Percentiles rank a stretch among this genome's conserved stretches.
These are phyloP conservation scores for Sinotaia quadrata DNA, from an alignment of 2,888 invertebrate genomes.

Conservation along the genomic window DNA sequence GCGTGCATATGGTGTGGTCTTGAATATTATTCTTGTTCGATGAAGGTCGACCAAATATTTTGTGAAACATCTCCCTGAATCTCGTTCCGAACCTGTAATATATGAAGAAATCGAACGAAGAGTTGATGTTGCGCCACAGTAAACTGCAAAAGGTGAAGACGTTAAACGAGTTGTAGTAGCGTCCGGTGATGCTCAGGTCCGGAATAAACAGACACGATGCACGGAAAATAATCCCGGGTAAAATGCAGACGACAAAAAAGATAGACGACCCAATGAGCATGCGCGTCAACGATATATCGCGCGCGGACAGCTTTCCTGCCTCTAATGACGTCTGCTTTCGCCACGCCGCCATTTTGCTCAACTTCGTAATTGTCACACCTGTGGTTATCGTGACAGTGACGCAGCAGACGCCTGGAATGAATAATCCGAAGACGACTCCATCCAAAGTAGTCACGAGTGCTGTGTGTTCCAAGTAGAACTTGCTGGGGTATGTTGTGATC, in stretches of 20 bases:
- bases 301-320: neutral
- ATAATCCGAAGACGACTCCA: neutral
- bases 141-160: neutral
- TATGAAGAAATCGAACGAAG: constrained; percentile 22
- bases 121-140: constrained; percentile 15
- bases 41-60: neutral
- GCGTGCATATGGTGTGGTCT: too few relatives aligned
- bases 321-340: constrained; percentile 13
- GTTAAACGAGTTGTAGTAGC: constrained; percentile 12
- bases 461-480: constrained; percentile 15
- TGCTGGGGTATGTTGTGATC: constrained; percentile 5
- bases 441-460: constrained; percentile 7
- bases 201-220: neutral
- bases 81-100: constrained; percentile 12
- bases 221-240: constrained; percentile 1
- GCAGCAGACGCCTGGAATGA: neutral
- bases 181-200: constrained; percentile 13
- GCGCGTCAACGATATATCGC: constrained; percentile 16
- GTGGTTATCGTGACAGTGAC: constrained; percentile 6
- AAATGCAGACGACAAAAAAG: constrained; percentile 6
- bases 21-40: too few relatives aligned
- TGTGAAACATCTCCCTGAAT: constrained; percentile 12
- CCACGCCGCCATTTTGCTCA: constrained; percentile 19
- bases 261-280: constrained; percentile 16
- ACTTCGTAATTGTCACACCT: constrained; percentile 1